Percentiles rank a stretch among this genome's conserved stretches.
phyloP scores from a whole-genome alignment of 2,797 vertebrate genomes.

The Urocyon cinereoargenteus region DNA sequence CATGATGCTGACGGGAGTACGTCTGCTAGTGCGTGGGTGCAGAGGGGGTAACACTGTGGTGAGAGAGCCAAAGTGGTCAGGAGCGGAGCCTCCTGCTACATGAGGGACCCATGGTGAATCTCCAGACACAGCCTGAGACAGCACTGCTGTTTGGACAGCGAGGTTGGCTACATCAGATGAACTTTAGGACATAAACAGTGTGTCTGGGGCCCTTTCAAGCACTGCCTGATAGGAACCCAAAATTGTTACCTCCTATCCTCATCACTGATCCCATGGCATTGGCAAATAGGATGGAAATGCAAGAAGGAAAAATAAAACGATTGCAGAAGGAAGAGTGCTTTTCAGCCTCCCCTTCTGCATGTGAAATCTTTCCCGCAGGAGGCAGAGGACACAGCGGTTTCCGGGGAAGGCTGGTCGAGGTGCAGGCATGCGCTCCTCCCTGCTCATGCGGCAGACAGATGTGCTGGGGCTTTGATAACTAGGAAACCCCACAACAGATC shows the following conservation, averaged over 20 bases:
- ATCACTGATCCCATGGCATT: background rate
- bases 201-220: background rate
- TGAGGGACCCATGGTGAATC: background rate
- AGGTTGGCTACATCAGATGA: too few species aligned
- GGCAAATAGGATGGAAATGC: background rate
- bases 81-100: too few species aligned
- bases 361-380: rapidly evolving
- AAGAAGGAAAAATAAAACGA: rapidly evolving
- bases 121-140: background rate
- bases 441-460: background rate
- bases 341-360: rapidly evolving
- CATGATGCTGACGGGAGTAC: rapidly evolving
- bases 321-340: rapidly evolving
- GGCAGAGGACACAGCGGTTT: rapidly evolving
- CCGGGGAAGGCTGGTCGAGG: background rate
- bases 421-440: rapidly evolving
- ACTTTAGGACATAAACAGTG: background rate
- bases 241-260: background rate
- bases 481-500: background rate
- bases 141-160: rapidly evolving
- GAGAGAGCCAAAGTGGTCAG: rapidly evolving
- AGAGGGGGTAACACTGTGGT: rapidly evolving
- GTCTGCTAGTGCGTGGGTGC: rapidly evolving
- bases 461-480: background rate
- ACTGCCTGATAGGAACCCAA: background rate